Evolutionary conservation across 2,113 vertebrate species (phyloP).

Genomic region (Heptranchias perlo): DNA sequence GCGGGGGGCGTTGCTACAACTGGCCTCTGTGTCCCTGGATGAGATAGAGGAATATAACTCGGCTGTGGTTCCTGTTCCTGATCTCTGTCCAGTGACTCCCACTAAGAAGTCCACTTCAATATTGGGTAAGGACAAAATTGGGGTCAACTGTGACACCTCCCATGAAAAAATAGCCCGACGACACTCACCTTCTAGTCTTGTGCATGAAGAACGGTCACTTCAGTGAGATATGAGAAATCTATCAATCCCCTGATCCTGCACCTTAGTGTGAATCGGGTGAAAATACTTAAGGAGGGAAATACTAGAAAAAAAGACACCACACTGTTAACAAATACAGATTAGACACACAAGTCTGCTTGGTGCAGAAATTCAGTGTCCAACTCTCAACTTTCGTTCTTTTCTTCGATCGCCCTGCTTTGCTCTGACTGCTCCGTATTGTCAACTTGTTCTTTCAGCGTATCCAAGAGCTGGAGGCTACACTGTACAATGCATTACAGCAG

Average conservation of each 20-base stretch:
- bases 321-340: neutral
- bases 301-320: neutral
- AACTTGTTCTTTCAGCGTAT: conserved; percentile 74
- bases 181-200: neutral
- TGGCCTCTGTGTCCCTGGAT: neutral
- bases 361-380: neutral
- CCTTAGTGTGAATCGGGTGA: too few species aligned
- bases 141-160: neutral
- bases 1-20: neutral
- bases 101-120: neutral
- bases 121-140: neutral
- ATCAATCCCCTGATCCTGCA: too few species aligned
- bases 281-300: neutral
- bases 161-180: neutral
- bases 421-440: neutral
- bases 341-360: neutral
- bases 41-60: neutral
- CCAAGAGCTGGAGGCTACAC: conserved; percentile 94
- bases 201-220: neutral
- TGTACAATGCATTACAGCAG: conserved; percentile 97
- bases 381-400: neutral
- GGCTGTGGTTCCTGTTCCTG: neutral
- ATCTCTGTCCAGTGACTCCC: neutral
- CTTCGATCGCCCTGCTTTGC: neutral
- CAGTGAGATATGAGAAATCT: neutral